Percentiles rank a stretch among this genome's conserved stretches.
Conservation (phyloP, 2,888 invertebrate genomes). For the Eudemis profundana region DNA sequence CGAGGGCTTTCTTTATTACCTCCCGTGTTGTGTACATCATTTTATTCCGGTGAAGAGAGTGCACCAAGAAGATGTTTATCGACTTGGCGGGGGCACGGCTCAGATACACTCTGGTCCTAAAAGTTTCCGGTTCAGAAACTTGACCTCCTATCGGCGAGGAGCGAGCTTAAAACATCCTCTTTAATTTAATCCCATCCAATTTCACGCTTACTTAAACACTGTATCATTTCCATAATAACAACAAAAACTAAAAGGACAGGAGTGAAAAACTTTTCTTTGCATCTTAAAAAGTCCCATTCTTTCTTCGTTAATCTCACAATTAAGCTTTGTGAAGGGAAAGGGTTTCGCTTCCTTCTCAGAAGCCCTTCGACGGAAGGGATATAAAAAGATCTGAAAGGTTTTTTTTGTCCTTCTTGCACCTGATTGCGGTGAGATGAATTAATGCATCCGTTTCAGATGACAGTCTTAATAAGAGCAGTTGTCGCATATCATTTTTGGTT, state of each 20-base stretch:
- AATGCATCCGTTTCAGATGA: slow-evolving; percentile 40
- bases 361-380: slow-evolving; percentile 46
- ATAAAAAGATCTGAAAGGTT: slow-evolving; percentile 46
- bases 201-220: slow-evolving; percentile 10
- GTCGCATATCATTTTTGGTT: slow-evolving; percentile 15
- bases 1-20: too few relatives aligned
- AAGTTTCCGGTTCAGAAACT: too few relatives aligned
- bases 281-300: slow-evolving; percentile 28
- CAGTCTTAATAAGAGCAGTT: slow-evolving; percentile 33
- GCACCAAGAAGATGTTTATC: too few relatives aligned
- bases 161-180: neutral
- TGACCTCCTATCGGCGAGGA: too few relatives aligned
- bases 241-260: slow-evolving; percentile 5
- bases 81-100: too few relatives aligned
- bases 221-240: slow-evolving; percentile 29
- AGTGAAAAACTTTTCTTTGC: slow-evolving; percentile 8
- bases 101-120: too few relatives aligned
- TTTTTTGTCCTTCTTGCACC: slow-evolving; percentile 43
- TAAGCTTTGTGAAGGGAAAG: slow-evolving; percentile 42
- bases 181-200: slow-evolving; percentile 10
- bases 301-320: slow-evolving; percentile 38
- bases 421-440: slow-evolving; percentile 43
- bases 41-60: too few relatives aligned
- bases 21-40: too few relatives aligned
- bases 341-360: slow-evolving; percentile 49